Conservation (phyloP, 2,113 vertebrate species). For the Hydrochoerus hydrochaeris region DNA sequence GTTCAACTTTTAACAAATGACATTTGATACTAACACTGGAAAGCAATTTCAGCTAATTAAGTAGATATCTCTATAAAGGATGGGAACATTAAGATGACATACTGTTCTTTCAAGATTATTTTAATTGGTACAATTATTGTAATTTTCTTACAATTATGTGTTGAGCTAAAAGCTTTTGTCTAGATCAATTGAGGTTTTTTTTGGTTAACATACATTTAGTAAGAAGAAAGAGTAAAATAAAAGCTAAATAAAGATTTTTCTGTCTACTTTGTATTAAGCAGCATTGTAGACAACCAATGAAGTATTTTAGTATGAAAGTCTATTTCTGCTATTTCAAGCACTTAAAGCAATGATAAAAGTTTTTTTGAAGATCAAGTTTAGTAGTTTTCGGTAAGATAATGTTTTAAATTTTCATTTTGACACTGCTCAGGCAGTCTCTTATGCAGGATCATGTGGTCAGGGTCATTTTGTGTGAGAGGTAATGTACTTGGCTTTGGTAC, state of each 20-base stretch:
- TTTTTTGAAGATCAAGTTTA: conserved; percentile 74
- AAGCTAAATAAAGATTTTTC: conserved; percentile 86
- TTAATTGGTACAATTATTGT: conserved; percentile 99
- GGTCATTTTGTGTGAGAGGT: not conserved
- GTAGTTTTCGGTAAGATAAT: conserved; percentile 75
- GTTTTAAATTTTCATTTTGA: conserved; percentile 81
- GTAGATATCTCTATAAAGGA: conserved; percentile 93
- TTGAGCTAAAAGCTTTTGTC: conserved; percentile 96
- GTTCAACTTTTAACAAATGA: conserved; percentile 95
- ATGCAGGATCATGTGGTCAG: conserved; percentile 32
- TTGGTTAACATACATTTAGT: conserved; percentile 90
- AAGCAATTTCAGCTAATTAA: conserved; percentile 97
- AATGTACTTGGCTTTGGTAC: not conserved
- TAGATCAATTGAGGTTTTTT: conserved; percentile 90
- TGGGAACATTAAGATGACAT: conserved; percentile 98
- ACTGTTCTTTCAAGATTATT: conserved; percentile 98
- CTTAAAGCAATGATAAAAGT: conserved; percentile 71
- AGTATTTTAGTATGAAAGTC: conserved; percentile 80
- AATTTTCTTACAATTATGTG: conserved; percentile 98
- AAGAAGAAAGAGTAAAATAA: conserved; percentile 87
- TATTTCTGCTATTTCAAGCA: conserved; percentile 74
- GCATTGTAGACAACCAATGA: conserved; percentile 80
- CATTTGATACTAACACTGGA: conserved; percentile 95
- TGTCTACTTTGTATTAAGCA: conserved; percentile 80
- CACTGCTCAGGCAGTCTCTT: conserved; percentile 68